A percentile compares a stretch with the other conserved stretches of the same genome.
These are phyloP conservation scores for Drosophila recens DNA, from an alignment of 2,888 invertebrate genomes.

Conservation along the genomic window DNA sequence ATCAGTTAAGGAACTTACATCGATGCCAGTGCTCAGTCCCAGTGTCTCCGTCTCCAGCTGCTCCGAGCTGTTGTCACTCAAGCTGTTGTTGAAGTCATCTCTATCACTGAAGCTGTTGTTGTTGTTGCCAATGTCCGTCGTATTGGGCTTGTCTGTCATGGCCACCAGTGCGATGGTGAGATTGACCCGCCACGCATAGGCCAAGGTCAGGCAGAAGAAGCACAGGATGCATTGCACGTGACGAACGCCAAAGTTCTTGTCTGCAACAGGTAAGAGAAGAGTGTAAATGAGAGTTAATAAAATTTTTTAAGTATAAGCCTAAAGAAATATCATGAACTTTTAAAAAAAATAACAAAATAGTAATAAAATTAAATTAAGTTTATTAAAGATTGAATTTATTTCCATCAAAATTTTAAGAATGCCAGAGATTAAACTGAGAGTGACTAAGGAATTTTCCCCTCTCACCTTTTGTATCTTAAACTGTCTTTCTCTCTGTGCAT, in stretches of 20 bases:
- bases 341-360: no score
- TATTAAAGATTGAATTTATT: no score
- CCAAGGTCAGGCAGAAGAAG: constrained; percentile 88
- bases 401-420: no score
- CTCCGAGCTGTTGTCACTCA: constrained; percentile 5
- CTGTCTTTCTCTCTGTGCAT: not conserved
- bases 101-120: constrained; percentile 10
- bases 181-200: constrained; percentile 89
- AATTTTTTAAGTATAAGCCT: no score
- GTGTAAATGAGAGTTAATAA: no score
- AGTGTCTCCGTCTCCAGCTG: not conserved
- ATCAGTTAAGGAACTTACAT: constrained; percentile 15
- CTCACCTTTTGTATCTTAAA: not conserved
- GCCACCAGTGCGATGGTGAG: constrained; percentile 91
- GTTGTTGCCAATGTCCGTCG: constrained; percentile 11
- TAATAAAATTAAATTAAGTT: no score
- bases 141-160: constrained; percentile 87
- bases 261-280: constrained; percentile 53
- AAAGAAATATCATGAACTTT: no score
- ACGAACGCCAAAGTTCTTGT: constrained; percentile 87
- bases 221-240: constrained; percentile 88
- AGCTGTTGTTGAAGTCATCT: not conserved
- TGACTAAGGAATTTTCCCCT: no score
- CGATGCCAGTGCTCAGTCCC: not conserved
- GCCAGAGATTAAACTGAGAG: no score